These are phyloP conservation scores for Acleris laterana DNA, from an alignment of 2,888 invertebrate genomes.

Conservation along the genomic window DNA sequence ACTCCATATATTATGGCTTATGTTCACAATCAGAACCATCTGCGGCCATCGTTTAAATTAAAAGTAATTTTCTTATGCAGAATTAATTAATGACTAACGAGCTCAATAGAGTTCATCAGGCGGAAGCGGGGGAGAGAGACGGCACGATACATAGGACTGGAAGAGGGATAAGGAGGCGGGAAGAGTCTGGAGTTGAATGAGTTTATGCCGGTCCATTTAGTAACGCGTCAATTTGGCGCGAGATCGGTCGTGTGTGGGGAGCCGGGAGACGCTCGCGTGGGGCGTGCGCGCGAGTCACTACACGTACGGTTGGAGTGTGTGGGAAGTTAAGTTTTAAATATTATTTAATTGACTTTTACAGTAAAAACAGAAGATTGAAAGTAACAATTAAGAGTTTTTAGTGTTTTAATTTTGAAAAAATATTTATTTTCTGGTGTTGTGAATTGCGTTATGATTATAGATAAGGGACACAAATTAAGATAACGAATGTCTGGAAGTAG, in stretches of 20 bases:
- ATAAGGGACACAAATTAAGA: conserved; percentile 58
- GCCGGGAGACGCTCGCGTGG: conserved; percentile 45
- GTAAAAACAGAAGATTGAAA: background rate
- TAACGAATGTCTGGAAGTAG: conserved; percentile 65
- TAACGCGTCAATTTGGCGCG: conserved; percentile 82
- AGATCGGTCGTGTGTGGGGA: conserved; percentile 68
- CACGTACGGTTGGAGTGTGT: conserved; percentile 44
- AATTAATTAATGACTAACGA: conserved; percentile 85
- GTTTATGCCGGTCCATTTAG: conserved; percentile 83
- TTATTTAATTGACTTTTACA: too few relatives aligned
- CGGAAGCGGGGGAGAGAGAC: conserved; percentile 72
- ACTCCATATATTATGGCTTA: conserved; percentile 30
- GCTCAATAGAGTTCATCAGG: conserved; percentile 84
- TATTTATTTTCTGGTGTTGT: conserved; percentile 18
- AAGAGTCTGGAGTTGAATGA: conserved; percentile 80
- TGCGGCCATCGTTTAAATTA: conserved; percentile 80
- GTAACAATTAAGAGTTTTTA: background rate
- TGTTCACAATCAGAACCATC: conserved; percentile 63
- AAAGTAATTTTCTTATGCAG: conserved; percentile 84
- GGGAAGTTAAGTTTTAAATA: background rate
- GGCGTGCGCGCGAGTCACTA: conserved; percentile 64
- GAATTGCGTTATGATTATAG: conserved; percentile 31
- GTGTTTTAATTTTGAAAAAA: conserved; percentile 6
- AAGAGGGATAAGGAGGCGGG: conserved; percentile 53
- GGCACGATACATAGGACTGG: conserved; percentile 40